Evolutionary conservation across 92 coral and sea anemone species (phyloP), one percentile per base, ranked within the genome.

Genomic region (Nematostella vectensis): DNA sequence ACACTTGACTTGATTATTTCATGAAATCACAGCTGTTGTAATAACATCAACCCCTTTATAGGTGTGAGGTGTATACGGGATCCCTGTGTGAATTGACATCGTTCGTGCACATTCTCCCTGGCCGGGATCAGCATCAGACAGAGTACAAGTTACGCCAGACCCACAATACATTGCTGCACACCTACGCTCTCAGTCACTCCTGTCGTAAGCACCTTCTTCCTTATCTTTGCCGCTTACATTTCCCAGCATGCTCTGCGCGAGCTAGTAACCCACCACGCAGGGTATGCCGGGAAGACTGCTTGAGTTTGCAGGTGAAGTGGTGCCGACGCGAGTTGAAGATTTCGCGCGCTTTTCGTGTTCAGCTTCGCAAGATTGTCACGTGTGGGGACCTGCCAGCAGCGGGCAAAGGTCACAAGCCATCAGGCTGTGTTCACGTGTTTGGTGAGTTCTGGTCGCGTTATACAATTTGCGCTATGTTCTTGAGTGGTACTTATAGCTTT

Each of bases 11-110:
- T n/a, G n/a, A n/a, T n/a, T n/a, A n/a, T n/a, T n/a, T n/a, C n/a
- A n/a, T n/a, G n/a, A n/a, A n/a, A n/a, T n/a, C n/a, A n/a, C n/a
- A n/a, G n/a, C n/a, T n/a, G n/a, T n/a, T n/a, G n/a, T n/a, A n/a
- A n/a, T n/a, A n/a, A n/a, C n/a, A n/a, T n/a, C n/a, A n/a, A n/a
- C n/a, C n/a, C n/a, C n/a, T n/a, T n/a, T n/a, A 15, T 33, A 33
- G 40, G 40, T 59, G 76, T 25, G 54, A 29, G 16, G 13, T 63
- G 1, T 93, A 87, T 67, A 53, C 16, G 19, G 99, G 99, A 17
- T 57, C 54, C 9, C 43, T 78, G 4, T 83, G 91, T 31, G 11
- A 19, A 4, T 36, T 50, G 24, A 28, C 44, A 16, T 6, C 51
- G 12, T 4, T 66, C 13, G 38, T 66, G 15, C 47, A 65, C 55